Evolutionary conservation across 2,797 vertebrate genomes (phyloP).

Genomic region (Loris lydekkerianus): DNA sequence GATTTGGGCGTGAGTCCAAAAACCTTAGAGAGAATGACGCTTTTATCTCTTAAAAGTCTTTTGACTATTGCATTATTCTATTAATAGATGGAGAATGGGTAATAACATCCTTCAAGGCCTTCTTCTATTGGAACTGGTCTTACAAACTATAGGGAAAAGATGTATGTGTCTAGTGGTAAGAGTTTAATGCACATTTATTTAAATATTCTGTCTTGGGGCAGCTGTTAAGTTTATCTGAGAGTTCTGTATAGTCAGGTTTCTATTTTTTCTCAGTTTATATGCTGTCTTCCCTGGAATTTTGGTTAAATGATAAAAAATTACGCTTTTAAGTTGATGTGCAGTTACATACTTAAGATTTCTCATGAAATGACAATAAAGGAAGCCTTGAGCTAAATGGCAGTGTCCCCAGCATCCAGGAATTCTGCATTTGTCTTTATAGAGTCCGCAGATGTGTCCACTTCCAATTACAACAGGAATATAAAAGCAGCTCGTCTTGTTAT

Average conservation of each 20-base stretch:
- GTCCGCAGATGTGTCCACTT: neutral
- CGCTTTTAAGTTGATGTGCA: conserved; percentile 24
- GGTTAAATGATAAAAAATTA: conserved; percentile 56
- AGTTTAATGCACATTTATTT: conserved; percentile 67
- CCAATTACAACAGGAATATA: neutral
- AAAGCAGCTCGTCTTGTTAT: neutral
- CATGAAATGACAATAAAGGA: neutral
- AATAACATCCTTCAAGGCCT: conserved; percentile 81
- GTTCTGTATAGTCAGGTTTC: conserved; percentile 29
- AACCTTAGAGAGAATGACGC: conserved; percentile 84
- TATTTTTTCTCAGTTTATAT: conserved; percentile 61
- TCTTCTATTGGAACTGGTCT: conserved; percentile 77
- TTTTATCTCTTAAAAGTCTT: conserved; percentile 87
- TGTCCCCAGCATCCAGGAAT: neutral
- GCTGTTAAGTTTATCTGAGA: conserved; percentile 72
- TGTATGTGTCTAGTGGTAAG: conserved; percentile 56
- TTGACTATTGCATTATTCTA: conserved; percentile 87
- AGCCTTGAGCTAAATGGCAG: conserved; percentile 5
- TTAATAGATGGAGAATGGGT: conserved; percentile 83
- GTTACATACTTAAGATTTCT: conserved; percentile 49
- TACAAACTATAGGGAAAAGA: conserved; percentile 73
- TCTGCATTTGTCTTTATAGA: neutral
- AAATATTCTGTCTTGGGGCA: conserved; percentile 67
- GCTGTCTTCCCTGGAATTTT: conserved; percentile 60
- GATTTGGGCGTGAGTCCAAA: conserved; percentile 87